Conservation (phyloP, 2,888 invertebrate species). For the Drosophila subquinaria region DNA sequence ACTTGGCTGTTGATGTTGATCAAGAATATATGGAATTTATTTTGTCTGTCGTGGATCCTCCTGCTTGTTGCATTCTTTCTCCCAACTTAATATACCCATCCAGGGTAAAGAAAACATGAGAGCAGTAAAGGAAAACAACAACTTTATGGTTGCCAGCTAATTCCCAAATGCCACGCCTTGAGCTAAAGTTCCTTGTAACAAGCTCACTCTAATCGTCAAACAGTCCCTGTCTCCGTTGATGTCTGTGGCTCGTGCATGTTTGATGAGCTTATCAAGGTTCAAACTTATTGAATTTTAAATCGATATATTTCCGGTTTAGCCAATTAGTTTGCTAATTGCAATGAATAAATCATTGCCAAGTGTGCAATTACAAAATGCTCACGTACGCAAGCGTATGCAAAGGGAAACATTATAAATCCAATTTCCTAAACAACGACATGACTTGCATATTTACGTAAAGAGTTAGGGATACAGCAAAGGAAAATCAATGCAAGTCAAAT, state of each 20-base stretch:
- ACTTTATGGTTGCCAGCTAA: constrained; percentile 56
- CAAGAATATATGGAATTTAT: not conserved
- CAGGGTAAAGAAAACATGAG: not conserved
- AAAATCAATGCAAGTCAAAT: constrained; percentile 5
- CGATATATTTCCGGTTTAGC: constrained; percentile 65
- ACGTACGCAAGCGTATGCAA: constrained; percentile 8
- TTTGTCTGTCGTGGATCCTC: no score
- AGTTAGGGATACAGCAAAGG: not conserved
- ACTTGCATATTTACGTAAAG: constrained; percentile 16
- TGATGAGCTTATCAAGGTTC: constrained; percentile 71
- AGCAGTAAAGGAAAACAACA: constrained; percentile 36
- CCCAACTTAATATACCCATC: no score
- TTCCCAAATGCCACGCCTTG: constrained; percentile 72
- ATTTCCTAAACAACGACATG: constrained; percentile 8
- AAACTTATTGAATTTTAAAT: constrained; percentile 72
- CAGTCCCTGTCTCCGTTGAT: constrained; percentile 2
- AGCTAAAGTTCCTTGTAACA: constrained; percentile 46
- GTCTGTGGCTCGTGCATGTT: constrained; percentile 52
- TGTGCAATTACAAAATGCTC: constrained; percentile 33
- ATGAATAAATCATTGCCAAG: constrained; percentile 65
- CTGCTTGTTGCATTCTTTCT: no score
- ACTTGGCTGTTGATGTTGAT: not conserved
- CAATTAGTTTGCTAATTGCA: constrained; percentile 70
- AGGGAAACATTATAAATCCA: constrained; percentile 6
- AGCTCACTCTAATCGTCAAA: not conserved